Conservation (phyloP, 2,113 vertebrate genomes). For the Corythornis madagascariensis region DNA sequence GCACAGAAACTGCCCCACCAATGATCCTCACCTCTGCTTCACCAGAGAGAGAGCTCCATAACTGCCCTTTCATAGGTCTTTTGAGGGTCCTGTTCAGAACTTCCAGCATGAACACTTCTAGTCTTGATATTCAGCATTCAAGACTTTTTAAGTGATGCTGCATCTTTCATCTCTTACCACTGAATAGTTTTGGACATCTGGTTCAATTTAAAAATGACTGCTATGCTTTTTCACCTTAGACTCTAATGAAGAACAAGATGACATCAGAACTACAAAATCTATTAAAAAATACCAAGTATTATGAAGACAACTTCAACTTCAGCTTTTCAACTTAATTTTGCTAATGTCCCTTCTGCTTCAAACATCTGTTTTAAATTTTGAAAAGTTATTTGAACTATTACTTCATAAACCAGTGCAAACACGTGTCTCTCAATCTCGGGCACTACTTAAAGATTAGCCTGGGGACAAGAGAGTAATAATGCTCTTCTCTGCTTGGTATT, state of each 20-base stretch:
- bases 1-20: accelerated
- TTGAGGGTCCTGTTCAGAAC: background rate
- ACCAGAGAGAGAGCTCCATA: background rate
- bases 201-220: background rate
- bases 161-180: background rate
- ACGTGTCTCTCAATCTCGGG: background rate
- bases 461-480: background rate
- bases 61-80: background rate
- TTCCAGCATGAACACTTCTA: background rate
- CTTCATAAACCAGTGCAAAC: background rate
- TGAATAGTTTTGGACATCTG: background rate
- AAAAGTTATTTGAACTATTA: background rate
- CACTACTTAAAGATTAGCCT: background rate
- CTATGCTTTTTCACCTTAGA: background rate
- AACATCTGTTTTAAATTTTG: background rate
- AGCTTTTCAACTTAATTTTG: background rate
- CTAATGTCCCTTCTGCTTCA: background rate
- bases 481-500: background rate
- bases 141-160: background rate
- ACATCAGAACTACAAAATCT: background rate
- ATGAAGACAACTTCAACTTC: background rate
- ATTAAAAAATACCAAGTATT: background rate
- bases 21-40: background rate
- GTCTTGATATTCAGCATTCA: background rate
- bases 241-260: background rate